Conservation (phyloP, 2,113 vertebrate species). For the Agelaius phoeniceus region DNA sequence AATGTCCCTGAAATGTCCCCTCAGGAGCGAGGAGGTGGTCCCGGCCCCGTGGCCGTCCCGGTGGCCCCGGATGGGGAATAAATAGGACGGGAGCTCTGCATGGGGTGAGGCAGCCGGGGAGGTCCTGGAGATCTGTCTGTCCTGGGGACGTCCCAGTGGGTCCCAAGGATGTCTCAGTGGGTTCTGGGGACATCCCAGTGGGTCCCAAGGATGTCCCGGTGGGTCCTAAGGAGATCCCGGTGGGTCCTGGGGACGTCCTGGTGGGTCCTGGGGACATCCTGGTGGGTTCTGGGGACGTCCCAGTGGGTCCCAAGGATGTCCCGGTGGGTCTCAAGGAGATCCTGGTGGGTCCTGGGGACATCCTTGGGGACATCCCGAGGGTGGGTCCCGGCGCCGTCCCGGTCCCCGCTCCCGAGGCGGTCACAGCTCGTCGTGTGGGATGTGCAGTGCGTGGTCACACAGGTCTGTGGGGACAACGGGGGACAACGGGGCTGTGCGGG, state of each 20-base stretch:
- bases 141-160: fast-evolving
- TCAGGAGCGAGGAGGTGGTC: fast-evolving
- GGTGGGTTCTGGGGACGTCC: fast-evolving
- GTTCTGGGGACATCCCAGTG: neutral
- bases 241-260: fast-evolving
- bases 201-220: fast-evolving
- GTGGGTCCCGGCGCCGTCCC: fast-evolving
- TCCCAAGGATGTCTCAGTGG: neutral
- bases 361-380: neutral
- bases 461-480: constrained; percentile 80
- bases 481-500: fast-evolving
- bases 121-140: fast-evolving
- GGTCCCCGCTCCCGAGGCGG: fast-evolving
- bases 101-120: fast-evolving
- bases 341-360: neutral
- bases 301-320: neutral
- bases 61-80: neutral
- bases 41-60: neutral
- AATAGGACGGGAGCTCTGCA: neutral
- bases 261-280: neutral
- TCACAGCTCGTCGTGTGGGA: constrained; percentile 92
- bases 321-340: neutral
- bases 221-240: fast-evolving
- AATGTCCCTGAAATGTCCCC: neutral
- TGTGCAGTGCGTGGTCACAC: constrained; percentile 91